These are phyloP conservation scores for Catharus minimus DNA, from an alignment of 2,113 vertebrate genomes.

Conservation along the genomic window DNA sequence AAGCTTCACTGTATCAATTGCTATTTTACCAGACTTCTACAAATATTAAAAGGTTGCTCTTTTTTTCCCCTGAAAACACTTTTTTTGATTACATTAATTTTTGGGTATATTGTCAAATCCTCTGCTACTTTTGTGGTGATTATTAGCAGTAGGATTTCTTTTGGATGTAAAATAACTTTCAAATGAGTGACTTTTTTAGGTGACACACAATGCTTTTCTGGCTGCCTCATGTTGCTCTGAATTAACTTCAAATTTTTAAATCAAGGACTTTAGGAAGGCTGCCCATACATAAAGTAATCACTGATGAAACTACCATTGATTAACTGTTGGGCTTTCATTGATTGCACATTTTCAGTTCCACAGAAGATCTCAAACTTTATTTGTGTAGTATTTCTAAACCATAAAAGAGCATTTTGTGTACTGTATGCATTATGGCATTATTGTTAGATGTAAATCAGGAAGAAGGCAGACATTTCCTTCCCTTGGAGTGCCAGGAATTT, in stretches of 20 bases:
- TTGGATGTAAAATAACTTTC: not conserved
- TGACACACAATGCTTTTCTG: not conserved
- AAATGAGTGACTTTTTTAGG: not conserved
- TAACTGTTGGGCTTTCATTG: slow-evolving; percentile 47
- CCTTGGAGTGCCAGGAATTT: not conserved
- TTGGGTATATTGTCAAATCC: not conserved
- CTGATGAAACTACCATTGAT: slow-evolving; percentile 52
- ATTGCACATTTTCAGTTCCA: slow-evolving; percentile 31
- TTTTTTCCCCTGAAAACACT: not conserved
- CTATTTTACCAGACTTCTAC: not conserved
- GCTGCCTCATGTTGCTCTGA: slow-evolving; percentile 10
- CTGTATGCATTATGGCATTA: not conserved
- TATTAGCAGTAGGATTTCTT: slow-evolving; percentile 9
- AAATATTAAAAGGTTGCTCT: not conserved
- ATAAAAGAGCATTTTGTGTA: slow-evolving; percentile 1
- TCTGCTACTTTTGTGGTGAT: not conserved
- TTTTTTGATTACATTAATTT: not conserved
- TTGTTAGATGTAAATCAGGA: not conserved
- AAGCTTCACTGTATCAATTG: not conserved
- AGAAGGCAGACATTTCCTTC: not conserved
- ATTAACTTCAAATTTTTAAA: slow-evolving; percentile 43
- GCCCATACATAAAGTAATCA: slow-evolving; percentile 19
- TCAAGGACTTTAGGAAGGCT: not conserved
- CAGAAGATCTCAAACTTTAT: slow-evolving; percentile 35
- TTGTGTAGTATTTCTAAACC: slow-evolving; percentile 21